phyloP scores from a whole-genome alignment of 1,140 invertebrate species.

The Aporrectodea caliginosa region DNA sequence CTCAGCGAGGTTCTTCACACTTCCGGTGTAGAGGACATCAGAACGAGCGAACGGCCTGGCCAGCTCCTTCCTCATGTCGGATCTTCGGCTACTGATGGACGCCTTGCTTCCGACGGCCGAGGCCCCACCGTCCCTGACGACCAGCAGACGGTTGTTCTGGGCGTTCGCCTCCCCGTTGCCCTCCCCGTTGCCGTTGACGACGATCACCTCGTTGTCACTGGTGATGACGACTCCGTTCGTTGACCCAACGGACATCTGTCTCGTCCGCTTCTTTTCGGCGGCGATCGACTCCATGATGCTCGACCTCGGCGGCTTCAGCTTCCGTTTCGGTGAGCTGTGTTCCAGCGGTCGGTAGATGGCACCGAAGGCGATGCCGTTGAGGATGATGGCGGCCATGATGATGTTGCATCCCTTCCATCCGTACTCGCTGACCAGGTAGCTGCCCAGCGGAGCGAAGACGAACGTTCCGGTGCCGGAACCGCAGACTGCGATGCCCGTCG shows the following conservation, averaged over 20 bases:
- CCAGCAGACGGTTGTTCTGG: background rate
- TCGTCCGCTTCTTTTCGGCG: background rate
- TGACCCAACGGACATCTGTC: constrained; percentile 8
- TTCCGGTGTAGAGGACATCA: constrained; percentile 94
- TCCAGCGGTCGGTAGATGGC: constrained; percentile 19
- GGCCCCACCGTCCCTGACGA: background rate
- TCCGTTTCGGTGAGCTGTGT: background rate
- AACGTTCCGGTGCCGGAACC: constrained; percentile 81
- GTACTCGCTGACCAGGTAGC: constrained; percentile 19
- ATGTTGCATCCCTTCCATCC: constrained; percentile 25
- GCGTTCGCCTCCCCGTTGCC: background rate
- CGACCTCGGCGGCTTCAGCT: background rate
- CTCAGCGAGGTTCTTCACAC: constrained; percentile 79
- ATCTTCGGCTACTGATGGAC: background rate
- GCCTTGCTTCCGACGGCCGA: background rate
- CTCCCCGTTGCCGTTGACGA: background rate
- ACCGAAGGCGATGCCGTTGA: constrained; percentile 26
- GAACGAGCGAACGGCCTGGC: constrained; percentile 87
- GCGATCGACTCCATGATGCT: background rate
- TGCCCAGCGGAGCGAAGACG: constrained; percentile 53
- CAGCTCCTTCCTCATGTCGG: constrained; percentile 50
- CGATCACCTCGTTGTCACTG: constrained; percentile 13
- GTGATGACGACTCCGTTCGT: constrained; percentile 20
- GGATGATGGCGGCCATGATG: constrained; percentile 27
- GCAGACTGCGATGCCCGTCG: constrained; percentile 89